phyloP scores from a whole-genome alignment of 2,888 invertebrate species.

The Icerya purchasi region DNA sequence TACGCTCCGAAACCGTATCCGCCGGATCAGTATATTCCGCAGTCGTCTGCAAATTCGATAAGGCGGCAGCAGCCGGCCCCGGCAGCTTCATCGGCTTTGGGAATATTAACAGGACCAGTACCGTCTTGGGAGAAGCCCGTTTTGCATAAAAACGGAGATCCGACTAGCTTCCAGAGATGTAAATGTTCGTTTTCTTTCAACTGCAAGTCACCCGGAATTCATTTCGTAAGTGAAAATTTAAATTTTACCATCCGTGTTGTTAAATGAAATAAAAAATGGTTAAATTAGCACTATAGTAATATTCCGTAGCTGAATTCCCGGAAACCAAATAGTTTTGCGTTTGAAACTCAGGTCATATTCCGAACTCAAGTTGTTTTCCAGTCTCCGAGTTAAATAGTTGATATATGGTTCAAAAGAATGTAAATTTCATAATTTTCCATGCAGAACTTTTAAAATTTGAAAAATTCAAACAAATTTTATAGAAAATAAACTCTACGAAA shows the following conservation, averaged over 20 bases:
- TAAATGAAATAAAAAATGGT: not conserved
- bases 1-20: not conserved
- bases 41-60: slow-evolving; percentile 3
- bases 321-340: no score
- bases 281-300: no score
- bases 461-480: no score
- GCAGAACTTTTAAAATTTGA: no score
- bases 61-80: slow-evolving; percentile 11
- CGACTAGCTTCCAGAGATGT: slow-evolving; percentile 25
- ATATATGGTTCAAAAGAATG: no score
- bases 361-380: no score
- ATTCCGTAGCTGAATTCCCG: no score
- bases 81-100: slow-evolving; percentile 18
- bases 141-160: slow-evolving; percentile 19
- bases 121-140: slow-evolving; percentile 25
- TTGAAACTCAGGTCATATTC: no score
- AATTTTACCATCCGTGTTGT: not conserved
- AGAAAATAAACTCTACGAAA: no score
- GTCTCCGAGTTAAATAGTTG: no score
- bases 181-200: slow-evolving; percentile 34
- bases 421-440: no score
- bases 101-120: slow-evolving; percentile 25
- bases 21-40: slow-evolving; percentile 7
- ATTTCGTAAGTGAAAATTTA: slow-evolving; percentile 26
- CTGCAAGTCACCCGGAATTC: slow-evolving; percentile 31